Base-by-base conservation (phyloP, 2,888 invertebrate species). In the Cephonodes hylas region DNA sequence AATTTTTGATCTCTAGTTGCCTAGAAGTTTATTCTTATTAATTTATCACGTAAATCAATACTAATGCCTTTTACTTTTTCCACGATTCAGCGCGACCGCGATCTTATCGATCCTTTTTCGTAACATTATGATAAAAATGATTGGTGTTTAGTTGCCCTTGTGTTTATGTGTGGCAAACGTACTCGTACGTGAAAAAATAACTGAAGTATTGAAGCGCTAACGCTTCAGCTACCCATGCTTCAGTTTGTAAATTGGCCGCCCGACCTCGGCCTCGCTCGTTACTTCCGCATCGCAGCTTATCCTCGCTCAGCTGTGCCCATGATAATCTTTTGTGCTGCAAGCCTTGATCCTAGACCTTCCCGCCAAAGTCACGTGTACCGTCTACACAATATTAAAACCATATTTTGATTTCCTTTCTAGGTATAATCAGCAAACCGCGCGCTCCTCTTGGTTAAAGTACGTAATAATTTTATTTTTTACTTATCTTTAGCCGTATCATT, bases 351-450 rank as follows among this genome's bases (percentile, higher is more conserved):
- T 86, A 87, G 86, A 84, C 86, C 89, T 89, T 86, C 81, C 83
- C 77, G 71, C 74, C 76, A 76, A 80, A 81, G 79, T 80, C 79
- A 77, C 74, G 71, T 75, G 71, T 73, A 65, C 68, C 75, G 73
- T 79, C 78, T 81, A 77, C 80, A 79, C 77, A 79, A 81, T 79
- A 81, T 75, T 85, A 83, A 83, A 80, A 84, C 83, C 79, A 80
- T 79, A 77, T 81, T 85, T 78, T 86, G 71, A 84, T 91, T 91
- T 90, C 88, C 86, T 89, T 91, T 91, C 91, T 91, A 91, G 91
- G 91, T 91, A 91, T 91, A 91, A 89, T 86, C 91, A 91, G 85
- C 91, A 89, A 89, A 86, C 87, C 85, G 90, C 88, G 85, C 90
- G 91, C 84, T 84, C 89, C 77, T 89, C 91, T 86, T 89, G 90